Evolutionary conservation across 53 echinoderm and acorn worm genomes (phyloP).

Genomic region (Echinarachnius parma): DNA sequence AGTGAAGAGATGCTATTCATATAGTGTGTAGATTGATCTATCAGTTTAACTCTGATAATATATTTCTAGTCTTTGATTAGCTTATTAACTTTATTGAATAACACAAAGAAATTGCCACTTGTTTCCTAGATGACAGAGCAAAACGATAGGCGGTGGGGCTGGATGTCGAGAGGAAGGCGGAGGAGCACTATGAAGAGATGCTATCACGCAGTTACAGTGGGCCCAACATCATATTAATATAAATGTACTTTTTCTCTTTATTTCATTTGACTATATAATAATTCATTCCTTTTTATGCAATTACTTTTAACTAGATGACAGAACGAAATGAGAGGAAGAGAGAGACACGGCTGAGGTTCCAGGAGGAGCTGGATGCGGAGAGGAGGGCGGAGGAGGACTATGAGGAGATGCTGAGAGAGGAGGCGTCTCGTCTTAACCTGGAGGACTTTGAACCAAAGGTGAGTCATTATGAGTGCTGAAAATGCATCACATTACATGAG

Average conservation of each 20-base stretch:
- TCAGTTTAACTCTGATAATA: too few species aligned
- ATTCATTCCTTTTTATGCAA: background rate
- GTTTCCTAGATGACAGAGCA: too few species aligned
- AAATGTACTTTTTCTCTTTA: too few species aligned
- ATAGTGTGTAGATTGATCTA: too few species aligned
- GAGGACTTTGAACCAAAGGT: constrained; percentile 92
- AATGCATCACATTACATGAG: too few species aligned
- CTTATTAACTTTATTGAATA: too few species aligned
- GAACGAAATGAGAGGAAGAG: constrained; percentile 48
- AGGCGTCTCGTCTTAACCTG: constrained; percentile 78
- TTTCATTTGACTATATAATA: too few species aligned
- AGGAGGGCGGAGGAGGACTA: constrained; percentile 80
- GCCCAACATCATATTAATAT: too few species aligned
- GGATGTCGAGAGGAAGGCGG: constrained; percentile 75
- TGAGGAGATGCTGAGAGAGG: constrained; percentile 90
- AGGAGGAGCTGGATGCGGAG: constrained; percentile 73
- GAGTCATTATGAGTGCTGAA: background rate
- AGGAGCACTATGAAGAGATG: constrained; percentile 91
- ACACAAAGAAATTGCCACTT: too few species aligned
- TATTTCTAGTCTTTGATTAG: too few species aligned
- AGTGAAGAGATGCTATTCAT: too few species aligned
- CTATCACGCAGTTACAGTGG: too few species aligned
- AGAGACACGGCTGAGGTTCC: constrained; percentile 43
- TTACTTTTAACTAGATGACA: constrained; percentile 58
- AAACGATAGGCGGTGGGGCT: constrained; percentile 67